A percentile compares a stretch with the other conserved stretches of the same genome.
phyloP scores from a whole-genome alignment of 23 tunicate species.

The Pegea sp. region DNA sequence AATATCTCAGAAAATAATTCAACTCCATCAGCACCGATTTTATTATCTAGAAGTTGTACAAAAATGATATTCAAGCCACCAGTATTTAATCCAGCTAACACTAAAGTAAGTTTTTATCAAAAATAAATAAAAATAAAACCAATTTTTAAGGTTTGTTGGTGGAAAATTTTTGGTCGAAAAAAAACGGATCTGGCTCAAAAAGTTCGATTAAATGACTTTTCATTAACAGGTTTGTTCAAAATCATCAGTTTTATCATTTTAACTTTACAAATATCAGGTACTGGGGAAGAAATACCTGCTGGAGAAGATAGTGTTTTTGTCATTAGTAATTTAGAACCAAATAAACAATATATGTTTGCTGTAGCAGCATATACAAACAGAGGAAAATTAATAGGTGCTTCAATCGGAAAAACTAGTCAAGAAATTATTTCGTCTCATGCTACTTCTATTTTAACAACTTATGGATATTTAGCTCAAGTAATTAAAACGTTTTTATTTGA shows the following conservation, averaged over 20 bases:
- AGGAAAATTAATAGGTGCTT: constrained; percentile 55
- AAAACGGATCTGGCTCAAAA: constrained; percentile 73
- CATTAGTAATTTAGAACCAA: constrained; percentile 19
- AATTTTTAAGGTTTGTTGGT: constrained; percentile 52
- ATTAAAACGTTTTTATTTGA: neutral
- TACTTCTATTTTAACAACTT: constrained; percentile 34
- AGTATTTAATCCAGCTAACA: constrained; percentile 19
- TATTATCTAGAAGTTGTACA: constrained; percentile 28
- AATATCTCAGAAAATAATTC: neutral
- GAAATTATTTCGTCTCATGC: constrained; percentile 64
- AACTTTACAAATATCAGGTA: constrained; percentile 8
- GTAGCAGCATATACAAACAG: constrained; percentile 68
- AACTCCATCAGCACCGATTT: constrained; percentile 65
- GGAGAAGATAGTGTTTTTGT: constrained; percentile 40
- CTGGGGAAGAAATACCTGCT: constrained; percentile 78
- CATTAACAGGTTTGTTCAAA: constrained; percentile 33
- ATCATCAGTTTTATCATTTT: neutral
- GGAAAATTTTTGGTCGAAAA: constrained; percentile 42
- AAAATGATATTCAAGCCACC: constrained; percentile 73
- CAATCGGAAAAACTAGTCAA: constrained; percentile 63
- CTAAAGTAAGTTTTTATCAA: constrained; percentile 4
- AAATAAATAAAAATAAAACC: neutral
- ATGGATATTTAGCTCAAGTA: constrained; percentile 65
- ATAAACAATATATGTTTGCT: constrained; percentile 75
- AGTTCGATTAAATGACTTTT: constrained; percentile 75